A percentile compares a stretch with the other conserved stretches of the same genome.
phyloP scores from a whole-genome alignment of 2,888 invertebrate species.

The Hydropsyche betteni region DNA sequence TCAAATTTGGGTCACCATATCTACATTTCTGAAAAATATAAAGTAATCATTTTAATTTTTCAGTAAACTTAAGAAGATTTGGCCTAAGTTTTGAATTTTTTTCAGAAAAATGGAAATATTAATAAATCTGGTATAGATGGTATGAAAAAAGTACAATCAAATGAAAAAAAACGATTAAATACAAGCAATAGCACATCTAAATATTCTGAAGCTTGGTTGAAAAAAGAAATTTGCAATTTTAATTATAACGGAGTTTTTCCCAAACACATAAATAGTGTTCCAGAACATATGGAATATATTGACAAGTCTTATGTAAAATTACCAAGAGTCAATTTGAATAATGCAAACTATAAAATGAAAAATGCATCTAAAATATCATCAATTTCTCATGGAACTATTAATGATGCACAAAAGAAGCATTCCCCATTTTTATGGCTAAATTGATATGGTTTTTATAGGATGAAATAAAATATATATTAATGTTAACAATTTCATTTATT shows the following conservation, averaged over 20 bases:
- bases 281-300: too few relatives aligned
- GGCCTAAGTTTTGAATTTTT: neutral
- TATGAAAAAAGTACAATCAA: too few relatives aligned
- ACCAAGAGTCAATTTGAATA: conserved; percentile 9
- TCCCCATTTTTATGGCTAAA: neutral
- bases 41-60: neutral
- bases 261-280: neutral
- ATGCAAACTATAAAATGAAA: neutral
- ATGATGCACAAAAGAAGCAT: neutral
- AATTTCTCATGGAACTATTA: neutral
- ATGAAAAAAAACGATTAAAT: too few relatives aligned
- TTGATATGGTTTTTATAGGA: neutral
- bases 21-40: conserved; percentile 43
- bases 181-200: neutral
- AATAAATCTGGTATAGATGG: too few relatives aligned
- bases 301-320: neutral
- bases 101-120: too few relatives aligned
- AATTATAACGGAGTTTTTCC: neutral
- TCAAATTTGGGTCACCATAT: conserved; percentile 46
- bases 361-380: neutral
- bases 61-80: conserved; percentile 17
- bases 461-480: neutral
- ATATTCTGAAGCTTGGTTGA: neutral
- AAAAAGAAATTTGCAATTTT: neutral
- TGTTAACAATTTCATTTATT: conserved; percentile 8